Evolutionary conservation across 2,797 vertebrate species (phyloP).

Genomic region (Coregonus suidteri): DNA sequence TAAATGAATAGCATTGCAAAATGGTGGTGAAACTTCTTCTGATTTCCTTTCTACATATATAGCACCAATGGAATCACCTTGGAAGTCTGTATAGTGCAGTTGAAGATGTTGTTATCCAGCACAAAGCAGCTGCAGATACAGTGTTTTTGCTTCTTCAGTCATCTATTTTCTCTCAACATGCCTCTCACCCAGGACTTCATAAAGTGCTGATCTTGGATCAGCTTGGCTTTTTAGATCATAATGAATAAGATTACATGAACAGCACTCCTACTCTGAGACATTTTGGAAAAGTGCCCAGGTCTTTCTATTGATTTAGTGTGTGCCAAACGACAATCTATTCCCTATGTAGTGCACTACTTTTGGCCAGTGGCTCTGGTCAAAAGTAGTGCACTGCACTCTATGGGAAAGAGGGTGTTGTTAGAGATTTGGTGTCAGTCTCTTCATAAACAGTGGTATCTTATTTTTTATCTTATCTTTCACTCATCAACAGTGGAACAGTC

Average conservation of each 20-base stretch:
- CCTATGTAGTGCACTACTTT: neutral
- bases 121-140: slow-evolving; percentile 29
- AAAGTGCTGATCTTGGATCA: too few relatives aligned
- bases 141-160: slow-evolving; percentile 10
- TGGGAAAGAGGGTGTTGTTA: neutral
- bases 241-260: neutral
- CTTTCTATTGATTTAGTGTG: neutral
- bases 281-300: too few relatives aligned
- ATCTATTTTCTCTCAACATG: neutral
- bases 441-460: neutral
- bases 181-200: neutral
- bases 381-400: neutral
- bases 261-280: neutral
- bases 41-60: slow-evolving; percentile 47
- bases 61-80: slow-evolving; percentile 46
- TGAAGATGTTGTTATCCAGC: neutral
- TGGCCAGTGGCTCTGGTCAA: slow-evolving; percentile 21
- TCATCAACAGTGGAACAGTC: neutral
- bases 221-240: neutral
- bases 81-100: neutral
- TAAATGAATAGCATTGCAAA: neutral
- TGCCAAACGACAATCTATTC: slow-evolving; percentile 8
- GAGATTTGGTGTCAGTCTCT: neutral
- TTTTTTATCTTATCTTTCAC: neutral
- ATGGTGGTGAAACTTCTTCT: slow-evolving; percentile 28